A percentile compares a stretch with the other conserved stretches of the same genome.
These are phyloP conservation scores for Cataglyphis albicans DNA, from an alignment of 2,888 invertebrate genomes.

Conservation along the genomic window DNA sequence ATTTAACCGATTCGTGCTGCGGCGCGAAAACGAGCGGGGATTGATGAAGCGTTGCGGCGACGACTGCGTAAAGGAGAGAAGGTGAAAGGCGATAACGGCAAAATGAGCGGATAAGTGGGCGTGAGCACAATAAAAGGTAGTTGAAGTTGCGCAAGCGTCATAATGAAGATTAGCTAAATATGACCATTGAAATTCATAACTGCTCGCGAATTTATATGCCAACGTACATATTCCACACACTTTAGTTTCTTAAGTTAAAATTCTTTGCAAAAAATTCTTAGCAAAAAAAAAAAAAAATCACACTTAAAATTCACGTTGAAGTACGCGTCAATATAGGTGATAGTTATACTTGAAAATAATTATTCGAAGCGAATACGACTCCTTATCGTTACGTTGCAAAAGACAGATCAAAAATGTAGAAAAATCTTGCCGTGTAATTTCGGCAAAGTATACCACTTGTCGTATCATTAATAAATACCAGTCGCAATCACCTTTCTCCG, in stretches of 20 bases:
- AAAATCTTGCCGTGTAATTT: conserved; percentile 1
- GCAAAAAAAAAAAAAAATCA: too few species aligned
- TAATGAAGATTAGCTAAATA: conserved; percentile 47
- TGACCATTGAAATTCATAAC: conserved; percentile 8
- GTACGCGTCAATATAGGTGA: background rate
- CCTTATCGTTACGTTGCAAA: background rate
- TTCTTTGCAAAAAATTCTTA: too few species aligned
- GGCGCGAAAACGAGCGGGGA: conserved; percentile 35
- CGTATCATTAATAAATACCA: background rate
- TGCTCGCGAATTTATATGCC: background rate
- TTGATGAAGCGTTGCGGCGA: conserved; percentile 46
- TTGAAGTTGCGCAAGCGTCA: conserved; percentile 34
- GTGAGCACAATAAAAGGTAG: conserved; percentile 45
- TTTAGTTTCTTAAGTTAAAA: background rate
- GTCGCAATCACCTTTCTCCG: conserved; percentile 42
- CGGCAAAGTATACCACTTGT: conserved; percentile 1
- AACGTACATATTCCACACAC: background rate
- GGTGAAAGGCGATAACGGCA: conserved; percentile 55
- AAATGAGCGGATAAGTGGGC: conserved; percentile 45
- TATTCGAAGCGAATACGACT: background rate
- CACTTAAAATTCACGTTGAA: background rate
- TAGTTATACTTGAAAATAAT: background rate
- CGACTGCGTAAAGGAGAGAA: conserved; percentile 26
- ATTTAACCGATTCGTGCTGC: conserved; percentile 29
- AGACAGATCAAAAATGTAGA: background rate